phyloP scores from a whole-genome alignment of 2,888 invertebrate species.

The Apomyelois bistriatella region DNA sequence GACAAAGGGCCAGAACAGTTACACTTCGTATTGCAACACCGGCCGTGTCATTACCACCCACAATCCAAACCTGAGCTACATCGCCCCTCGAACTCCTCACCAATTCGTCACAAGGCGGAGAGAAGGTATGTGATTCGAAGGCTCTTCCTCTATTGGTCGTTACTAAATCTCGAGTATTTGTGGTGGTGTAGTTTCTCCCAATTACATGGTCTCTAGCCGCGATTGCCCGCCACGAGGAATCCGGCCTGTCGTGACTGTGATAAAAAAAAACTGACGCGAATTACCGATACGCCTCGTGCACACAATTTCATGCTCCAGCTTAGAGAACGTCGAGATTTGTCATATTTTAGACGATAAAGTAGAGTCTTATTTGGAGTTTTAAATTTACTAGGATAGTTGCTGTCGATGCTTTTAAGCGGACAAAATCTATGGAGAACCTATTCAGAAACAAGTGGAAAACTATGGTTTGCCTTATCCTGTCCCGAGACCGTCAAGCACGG shows the following conservation, averaged over 20 bases:
- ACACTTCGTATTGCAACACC: slow-evolving; percentile 52
- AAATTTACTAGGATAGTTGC: background rate
- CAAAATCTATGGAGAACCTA: too few relatives aligned
- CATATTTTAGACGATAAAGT: slow-evolving; percentile 61
- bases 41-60: slow-evolving; percentile 60
- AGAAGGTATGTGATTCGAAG: slow-evolving; percentile 40
- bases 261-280: slow-evolving; percentile 79
- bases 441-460: too few relatives aligned
- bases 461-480: too few relatives aligned
- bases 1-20: slow-evolving; percentile 71
- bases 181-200: slow-evolving; percentile 76
- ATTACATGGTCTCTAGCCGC: slow-evolving; percentile 74
- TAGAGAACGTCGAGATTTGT: slow-evolving; percentile 72
- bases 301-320: slow-evolving; percentile 76
- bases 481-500: too few relatives aligned
- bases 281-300: slow-evolving; percentile 78
- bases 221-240: slow-evolving; percentile 73
- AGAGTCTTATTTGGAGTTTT: slow-evolving; percentile 29
- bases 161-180: slow-evolving; percentile 66
- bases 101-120: slow-evolving; percentile 25
- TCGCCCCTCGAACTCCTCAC: slow-evolving; percentile 30
- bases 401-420: too few relatives aligned
- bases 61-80: slow-evolving; percentile 46
- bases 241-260: slow-evolving; percentile 77
- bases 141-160: slow-evolving; percentile 50